phyloP scores from a whole-genome alignment of 2,888 invertebrate species.

The Gastracanthus pulcherrimus region DNA sequence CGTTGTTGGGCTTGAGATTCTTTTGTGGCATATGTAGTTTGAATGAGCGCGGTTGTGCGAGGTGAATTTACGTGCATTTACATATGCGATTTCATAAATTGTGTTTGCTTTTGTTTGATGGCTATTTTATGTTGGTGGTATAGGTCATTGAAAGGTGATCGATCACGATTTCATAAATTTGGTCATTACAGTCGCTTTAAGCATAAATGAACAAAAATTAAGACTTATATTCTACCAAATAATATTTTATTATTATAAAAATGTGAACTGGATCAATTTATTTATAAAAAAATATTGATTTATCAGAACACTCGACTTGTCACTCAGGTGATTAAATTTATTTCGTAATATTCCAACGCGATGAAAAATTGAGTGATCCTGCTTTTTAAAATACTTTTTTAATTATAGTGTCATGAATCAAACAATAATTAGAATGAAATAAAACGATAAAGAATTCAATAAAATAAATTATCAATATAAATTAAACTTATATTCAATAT shows the following conservation, averaged over 20 bases:
- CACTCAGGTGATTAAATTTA: constrained; percentile 26
- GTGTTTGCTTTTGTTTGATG: constrained; percentile 2
- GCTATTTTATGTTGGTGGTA: constrained; percentile 5
- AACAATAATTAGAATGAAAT: neutral
- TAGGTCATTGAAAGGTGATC: neutral
- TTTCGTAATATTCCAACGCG: neutral
- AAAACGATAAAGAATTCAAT: too few relatives aligned
- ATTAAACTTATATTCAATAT: too few relatives aligned
- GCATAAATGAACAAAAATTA: neutral
- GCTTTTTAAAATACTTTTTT: neutral
- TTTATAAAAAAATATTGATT: too few relatives aligned
- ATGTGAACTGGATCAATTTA: neutral
- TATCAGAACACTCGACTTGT: constrained; percentile 5
- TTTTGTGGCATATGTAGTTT: constrained; percentile 23
- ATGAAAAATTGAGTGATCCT: neutral
- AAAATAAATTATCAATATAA: too few relatives aligned
- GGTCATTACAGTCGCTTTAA: neutral
- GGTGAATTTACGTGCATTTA: constrained; percentile 23
- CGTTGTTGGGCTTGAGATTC: neutral
- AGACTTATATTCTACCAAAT: too few relatives aligned
- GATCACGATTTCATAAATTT: neutral
- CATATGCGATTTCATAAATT: neutral
- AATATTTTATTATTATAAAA: neutral
- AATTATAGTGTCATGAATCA: neutral
- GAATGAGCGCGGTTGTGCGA: neutral